phyloP scores from a whole-genome alignment of 2,888 invertebrate species.

The Tetanocera ferruginea region DNA sequence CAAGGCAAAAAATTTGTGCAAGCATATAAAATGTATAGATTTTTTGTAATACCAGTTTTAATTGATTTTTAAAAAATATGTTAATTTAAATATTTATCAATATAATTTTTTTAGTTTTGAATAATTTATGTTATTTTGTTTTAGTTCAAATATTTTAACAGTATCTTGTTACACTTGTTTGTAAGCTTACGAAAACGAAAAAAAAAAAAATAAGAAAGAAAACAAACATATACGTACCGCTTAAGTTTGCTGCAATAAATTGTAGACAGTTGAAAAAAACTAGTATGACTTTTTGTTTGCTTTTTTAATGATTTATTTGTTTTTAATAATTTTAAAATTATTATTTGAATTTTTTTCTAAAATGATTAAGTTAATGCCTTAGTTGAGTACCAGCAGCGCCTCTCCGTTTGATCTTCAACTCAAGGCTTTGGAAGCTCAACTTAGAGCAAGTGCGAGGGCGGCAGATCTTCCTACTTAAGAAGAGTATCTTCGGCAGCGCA shows the following conservation, averaged over 20 bases:
- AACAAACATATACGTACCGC: background rate
- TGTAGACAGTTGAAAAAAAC: background rate
- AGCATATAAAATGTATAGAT: background rate
- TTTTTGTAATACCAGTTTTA: background rate
- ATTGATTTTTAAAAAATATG: background rate
- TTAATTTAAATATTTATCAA: background rate
- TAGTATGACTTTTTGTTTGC: background rate
- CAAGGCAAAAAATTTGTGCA: background rate
- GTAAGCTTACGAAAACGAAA: constrained; percentile 44
- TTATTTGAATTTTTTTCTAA: too few species aligned
- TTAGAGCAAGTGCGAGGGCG: too few species aligned
- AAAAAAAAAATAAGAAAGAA: too few species aligned
- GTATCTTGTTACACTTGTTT: constrained; percentile 52
- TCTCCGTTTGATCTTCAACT: too few species aligned
- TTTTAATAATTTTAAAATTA: background rate
- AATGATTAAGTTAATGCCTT: too few species aligned
- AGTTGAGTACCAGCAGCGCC: too few species aligned
- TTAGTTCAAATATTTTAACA: constrained; percentile 25
- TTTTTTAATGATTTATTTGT: background rate
- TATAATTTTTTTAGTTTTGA: background rate
- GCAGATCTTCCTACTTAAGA: too few species aligned
- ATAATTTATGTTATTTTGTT: constrained; percentile 33
- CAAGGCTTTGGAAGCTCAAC: too few species aligned
- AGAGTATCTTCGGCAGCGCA: too few species aligned
- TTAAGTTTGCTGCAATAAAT: constrained; percentile 28